Evolutionary conservation across 2,113 vertebrate genomes (phyloP).

Genomic region (Galbula dea): DNA sequence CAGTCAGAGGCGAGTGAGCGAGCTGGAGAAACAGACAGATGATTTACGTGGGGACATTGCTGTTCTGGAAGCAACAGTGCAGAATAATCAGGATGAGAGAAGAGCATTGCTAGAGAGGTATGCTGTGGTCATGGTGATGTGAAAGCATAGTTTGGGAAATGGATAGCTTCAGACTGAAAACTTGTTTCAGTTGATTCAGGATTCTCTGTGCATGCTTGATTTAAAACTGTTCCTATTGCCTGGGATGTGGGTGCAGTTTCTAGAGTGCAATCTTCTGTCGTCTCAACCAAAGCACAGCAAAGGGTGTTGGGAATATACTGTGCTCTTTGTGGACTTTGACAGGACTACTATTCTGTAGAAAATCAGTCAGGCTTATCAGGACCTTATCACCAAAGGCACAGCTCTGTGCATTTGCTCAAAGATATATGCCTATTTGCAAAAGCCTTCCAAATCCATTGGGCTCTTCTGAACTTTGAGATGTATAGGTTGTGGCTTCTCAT

Average conservation of each 20-base stretch:
- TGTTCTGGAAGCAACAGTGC: constrained; percentile 94
- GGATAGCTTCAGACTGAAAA: not conserved
- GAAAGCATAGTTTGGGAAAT: not conserved
- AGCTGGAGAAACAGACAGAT: constrained; percentile 95
- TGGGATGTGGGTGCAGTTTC: not conserved
- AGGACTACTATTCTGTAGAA: not conserved
- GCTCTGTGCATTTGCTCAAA: not conserved
- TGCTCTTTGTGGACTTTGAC: not conserved
- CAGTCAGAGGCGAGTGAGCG: constrained; percentile 86
- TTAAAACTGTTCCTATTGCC: not conserved
- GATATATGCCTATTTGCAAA: accelerated
- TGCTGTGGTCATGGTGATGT: not conserved
- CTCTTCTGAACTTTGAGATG: not conserved
- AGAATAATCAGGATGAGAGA: constrained; percentile 97
- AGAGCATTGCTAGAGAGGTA: constrained; percentile 92
- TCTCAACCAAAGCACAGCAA: not conserved
- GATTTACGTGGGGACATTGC: constrained; percentile 95
- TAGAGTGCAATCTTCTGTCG: not conserved
- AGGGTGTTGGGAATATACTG: not conserved
- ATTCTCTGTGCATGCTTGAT: not conserved
- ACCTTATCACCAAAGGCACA: not conserved
- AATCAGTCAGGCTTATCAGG: not conserved
- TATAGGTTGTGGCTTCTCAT: not conserved
- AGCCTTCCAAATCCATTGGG: not conserved
- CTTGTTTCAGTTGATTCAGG: not conserved